Conservation (phyloP, 2,797 vertebrate species). For the Nannoperca australis region DNA sequence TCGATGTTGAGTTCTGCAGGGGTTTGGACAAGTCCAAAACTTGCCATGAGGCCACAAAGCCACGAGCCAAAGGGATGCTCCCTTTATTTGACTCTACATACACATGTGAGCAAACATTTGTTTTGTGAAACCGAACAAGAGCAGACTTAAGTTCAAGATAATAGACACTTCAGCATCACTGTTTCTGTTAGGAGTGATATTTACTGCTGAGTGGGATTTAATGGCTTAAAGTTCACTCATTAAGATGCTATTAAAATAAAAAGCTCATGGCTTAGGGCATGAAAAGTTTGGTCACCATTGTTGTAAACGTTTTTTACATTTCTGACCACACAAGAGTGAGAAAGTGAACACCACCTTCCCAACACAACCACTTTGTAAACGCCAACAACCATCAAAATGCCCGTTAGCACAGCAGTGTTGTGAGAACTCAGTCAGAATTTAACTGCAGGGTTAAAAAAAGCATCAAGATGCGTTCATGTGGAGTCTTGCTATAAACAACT, state of each 20-base stretch:
- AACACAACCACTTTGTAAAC: not conserved
- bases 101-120: not conserved
- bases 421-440: not conserved
- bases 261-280: no score
- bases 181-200: not conserved
- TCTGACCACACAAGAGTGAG: not conserved
- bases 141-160: not conserved
- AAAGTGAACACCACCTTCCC: not conserved
- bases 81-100: not conserved
- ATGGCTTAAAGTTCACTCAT: not conserved
- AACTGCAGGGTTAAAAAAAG: conserved; percentile 24
- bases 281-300: not conserved
- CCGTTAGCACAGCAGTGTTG: not conserved
- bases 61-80: not conserved
- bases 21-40: not conserved
- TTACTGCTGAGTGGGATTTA: not conserved
- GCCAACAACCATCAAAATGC: not conserved
- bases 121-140: not conserved
- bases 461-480: conserved; percentile 13
- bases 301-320: not conserved
- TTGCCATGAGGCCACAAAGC: not conserved
- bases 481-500: conserved; percentile 5
- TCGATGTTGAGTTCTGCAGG: no score
- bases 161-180: not conserved
- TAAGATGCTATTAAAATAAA: not conserved